Evolutionary conservation across 2,888 invertebrate genomes (phyloP).

Genomic region (Epicampocera succincta): DNA sequence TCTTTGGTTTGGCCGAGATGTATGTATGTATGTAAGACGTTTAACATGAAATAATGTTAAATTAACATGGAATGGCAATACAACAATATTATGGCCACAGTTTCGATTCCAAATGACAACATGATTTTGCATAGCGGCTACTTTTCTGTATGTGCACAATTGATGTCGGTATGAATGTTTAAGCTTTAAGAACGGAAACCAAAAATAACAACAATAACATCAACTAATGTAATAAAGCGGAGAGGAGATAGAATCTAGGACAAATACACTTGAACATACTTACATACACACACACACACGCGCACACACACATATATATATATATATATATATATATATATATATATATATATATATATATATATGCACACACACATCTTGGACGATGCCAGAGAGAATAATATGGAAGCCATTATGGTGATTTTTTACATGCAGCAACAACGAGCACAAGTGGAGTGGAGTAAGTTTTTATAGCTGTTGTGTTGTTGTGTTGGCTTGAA

Average conservation of each 20-base stretch:
- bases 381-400: constrained; percentile 31
- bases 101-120: no score
- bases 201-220: constrained; percentile 26
- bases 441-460: constrained; percentile 16
- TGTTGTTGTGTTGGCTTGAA: constrained; percentile 36
- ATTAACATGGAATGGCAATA: no score
- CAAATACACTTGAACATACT: neutral
- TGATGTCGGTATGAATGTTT: no score
- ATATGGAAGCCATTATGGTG: constrained; percentile 62
- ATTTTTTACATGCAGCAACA: constrained; percentile 51
- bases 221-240: constrained; percentile 23
- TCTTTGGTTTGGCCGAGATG: no score
- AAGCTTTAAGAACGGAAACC: constrained; percentile 9
- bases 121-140: no score
- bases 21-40: no score
- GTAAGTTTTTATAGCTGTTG: constrained; percentile 39
- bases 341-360: neutral
- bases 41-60: no score
- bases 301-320: no score
- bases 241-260: constrained; percentile 33
- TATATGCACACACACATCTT: neutral
- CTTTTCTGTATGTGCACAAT: no score
- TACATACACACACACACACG: neutral
- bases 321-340: neutral
- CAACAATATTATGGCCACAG: no score